phyloP scores from a whole-genome alignment of 2,797 vertebrate species.

The Xenopus petersii region DNA sequence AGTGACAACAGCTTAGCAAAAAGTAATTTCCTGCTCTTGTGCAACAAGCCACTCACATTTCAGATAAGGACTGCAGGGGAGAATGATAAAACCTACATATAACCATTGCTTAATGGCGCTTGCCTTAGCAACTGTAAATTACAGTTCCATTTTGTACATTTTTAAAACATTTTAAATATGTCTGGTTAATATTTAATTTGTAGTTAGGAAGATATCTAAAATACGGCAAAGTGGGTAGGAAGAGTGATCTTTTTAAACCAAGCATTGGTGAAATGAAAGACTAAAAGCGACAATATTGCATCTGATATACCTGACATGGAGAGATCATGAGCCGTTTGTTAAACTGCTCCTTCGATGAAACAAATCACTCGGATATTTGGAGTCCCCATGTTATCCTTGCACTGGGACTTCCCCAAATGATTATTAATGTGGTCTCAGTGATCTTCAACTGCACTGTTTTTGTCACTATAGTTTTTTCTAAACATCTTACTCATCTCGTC shows the following conservation, averaged over 20 bases:
- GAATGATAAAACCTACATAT: too few species aligned
- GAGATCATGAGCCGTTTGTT: conserved; percentile 38
- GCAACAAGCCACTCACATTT: conserved; percentile 6
- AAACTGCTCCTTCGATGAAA: conserved; percentile 42
- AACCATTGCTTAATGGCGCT: not conserved
- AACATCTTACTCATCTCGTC: conserved; percentile 59
- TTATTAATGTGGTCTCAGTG: conserved; percentile 53
- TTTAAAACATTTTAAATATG: not conserved
- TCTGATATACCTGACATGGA: not conserved
- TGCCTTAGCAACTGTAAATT: conserved; percentile 23
- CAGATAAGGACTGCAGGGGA: conserved; percentile 14
- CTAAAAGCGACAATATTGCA: not conserved
- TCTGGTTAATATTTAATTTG: conserved; percentile 40
- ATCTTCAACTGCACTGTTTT: conserved; percentile 59
- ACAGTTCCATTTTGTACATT: not conserved
- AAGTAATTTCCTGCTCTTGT: conserved; percentile 42
- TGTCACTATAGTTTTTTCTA: conserved; percentile 50
- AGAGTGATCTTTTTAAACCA: conserved; percentile 4
- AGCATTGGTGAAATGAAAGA: conserved; percentile 2
- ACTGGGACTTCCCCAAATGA: conserved; percentile 57
- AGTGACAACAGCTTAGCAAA: conserved; percentile 14
- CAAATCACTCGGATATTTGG: conserved; percentile 47
- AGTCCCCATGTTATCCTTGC: conserved; percentile 46
- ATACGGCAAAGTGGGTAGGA: not conserved
- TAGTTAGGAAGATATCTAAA: conserved; percentile 1